A percentile compares a stretch with the other conserved stretches of the same genome.
Conservation (phyloP, 35 echinoderm and acorn worm species). For the Eucidaris tribuloides region DNA sequence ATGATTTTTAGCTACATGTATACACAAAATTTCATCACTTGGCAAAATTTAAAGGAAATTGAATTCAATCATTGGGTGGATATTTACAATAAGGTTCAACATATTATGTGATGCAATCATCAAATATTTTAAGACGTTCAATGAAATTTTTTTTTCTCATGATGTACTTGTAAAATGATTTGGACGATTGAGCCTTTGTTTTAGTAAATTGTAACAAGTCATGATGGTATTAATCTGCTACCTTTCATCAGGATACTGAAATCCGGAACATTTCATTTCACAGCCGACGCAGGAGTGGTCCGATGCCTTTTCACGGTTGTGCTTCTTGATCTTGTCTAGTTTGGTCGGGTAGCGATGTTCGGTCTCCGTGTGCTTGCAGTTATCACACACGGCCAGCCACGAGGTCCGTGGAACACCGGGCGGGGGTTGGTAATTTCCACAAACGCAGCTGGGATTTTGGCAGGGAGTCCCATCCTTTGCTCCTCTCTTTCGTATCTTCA, state of each 20-base stretch:
- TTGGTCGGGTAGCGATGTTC: slow-evolving; percentile 70
- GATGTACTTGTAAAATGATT: not conserved
- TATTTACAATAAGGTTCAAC: not conserved
- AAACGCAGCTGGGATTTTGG: slow-evolving; percentile 51
- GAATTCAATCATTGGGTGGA: not conserved
- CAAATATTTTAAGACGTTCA: not conserved
- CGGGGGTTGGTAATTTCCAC: slow-evolving; percentile 47
- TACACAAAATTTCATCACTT: too few species aligned
- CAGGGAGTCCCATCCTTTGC: slow-evolving; percentile 67
- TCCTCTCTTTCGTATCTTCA: slow-evolving; percentile 64
- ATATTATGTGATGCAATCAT: not conserved
- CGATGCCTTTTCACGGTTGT: slow-evolving; percentile 30
- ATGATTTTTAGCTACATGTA: too few species aligned
- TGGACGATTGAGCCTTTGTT: not conserved
- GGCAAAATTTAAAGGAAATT: too few species aligned
- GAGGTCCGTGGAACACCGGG: slow-evolving; percentile 16
- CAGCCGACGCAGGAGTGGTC: slow-evolving; percentile 53
- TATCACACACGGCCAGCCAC: slow-evolving; percentile 44
- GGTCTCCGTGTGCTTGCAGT: slow-evolving; percentile 59
- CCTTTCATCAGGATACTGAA: slow-evolving; percentile 45
- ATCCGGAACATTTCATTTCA: slow-evolving; percentile 51
- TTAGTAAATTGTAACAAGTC: not conserved
- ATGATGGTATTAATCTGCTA: not conserved
- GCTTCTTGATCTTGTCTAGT: slow-evolving; percentile 51
- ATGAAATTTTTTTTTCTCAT: not conserved